phyloP scores from a whole-genome alignment of 2,797 vertebrate genomes.

The Selene dorsalis region DNA sequence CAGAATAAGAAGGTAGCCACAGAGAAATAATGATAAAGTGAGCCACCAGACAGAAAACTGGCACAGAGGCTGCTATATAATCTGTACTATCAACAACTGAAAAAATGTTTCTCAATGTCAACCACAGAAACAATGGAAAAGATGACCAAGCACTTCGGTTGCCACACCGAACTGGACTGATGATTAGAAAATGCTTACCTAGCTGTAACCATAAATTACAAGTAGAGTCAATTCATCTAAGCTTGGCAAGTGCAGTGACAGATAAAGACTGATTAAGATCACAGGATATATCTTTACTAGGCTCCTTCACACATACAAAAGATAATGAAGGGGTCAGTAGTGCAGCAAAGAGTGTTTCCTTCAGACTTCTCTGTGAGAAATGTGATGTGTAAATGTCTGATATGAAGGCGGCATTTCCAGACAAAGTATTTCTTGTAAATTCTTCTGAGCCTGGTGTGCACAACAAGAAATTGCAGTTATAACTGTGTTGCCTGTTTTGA shows the following conservation, averaged over 20 bases:
- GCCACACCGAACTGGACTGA: conserved; percentile 29
- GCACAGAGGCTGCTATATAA: background rate
- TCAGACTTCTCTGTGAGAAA: background rate
- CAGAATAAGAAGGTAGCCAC: background rate
- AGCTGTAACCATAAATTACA: conserved; percentile 16
- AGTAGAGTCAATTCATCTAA: conserved; percentile 21
- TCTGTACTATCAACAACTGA: background rate
- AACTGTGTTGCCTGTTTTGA: background rate
- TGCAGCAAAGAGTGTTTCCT: conserved; percentile 4
- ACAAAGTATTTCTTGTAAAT: too few relatives aligned
- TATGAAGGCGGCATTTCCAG: background rate
- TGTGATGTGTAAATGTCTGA: background rate
- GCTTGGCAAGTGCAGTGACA: conserved; percentile 37
- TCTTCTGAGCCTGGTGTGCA: background rate
- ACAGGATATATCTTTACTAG: conserved; percentile 26
- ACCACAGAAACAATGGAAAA: conserved; percentile 27
- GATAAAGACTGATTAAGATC: conserved; percentile 60
- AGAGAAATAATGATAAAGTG: background rate
- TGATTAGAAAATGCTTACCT: conserved; percentile 45
- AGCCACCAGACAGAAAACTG: conserved; percentile 6
- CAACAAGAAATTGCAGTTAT: background rate
- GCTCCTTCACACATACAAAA: conserved; percentile 37
- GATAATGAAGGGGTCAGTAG: conserved; percentile 27
- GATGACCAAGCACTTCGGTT: conserved; percentile 37
- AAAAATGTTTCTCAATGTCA: conserved; percentile 15